Evolutionary conservation across 2,888 invertebrate species (phyloP).

Genomic region (Polydrusus tereticollis): DNA sequence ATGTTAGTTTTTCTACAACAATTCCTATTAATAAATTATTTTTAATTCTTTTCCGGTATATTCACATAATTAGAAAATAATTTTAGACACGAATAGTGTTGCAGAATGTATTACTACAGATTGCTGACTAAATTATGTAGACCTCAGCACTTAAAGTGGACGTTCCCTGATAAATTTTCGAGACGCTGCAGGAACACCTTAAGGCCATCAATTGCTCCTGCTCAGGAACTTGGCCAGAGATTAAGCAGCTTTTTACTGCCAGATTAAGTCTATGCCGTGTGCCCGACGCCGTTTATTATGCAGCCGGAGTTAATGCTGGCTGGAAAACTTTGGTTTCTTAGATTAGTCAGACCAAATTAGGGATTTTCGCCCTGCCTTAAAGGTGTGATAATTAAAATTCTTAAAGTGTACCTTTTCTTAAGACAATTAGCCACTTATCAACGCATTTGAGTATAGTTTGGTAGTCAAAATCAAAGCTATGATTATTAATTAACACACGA

Average conservation of each 20-base stretch:
- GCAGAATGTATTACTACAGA: constrained; percentile 53
- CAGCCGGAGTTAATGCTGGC: neutral
- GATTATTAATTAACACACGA: too few relatives aligned
- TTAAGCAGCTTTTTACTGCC: constrained; percentile 38
- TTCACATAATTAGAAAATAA: neutral
- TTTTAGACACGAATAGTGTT: neutral
- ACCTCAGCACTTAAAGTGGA: constrained; percentile 27
- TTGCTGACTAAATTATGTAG: constrained; percentile 38
- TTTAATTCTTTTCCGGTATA: too few relatives aligned
- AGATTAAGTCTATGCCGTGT: constrained; percentile 25
- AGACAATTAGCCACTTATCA: too few relatives aligned
- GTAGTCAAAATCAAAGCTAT: too few relatives aligned
- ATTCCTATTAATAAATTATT: too few relatives aligned
- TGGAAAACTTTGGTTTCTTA: constrained; percentile 9
- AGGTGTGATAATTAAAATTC: too few relatives aligned
- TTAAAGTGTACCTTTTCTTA: too few relatives aligned
- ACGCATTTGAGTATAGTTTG: too few relatives aligned
- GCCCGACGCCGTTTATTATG: constrained; percentile 19
- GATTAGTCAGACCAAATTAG: neutral
- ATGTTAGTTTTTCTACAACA: too few relatives aligned
- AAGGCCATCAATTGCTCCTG: constrained; percentile 30
- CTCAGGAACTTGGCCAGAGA: constrained; percentile 29
- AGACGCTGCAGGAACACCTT: constrained; percentile 31
- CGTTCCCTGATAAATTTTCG: constrained; percentile 55
- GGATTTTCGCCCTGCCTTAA: too few relatives aligned